These are phyloP conservation scores for Zygothrica quintamaculata DNA, from an alignment of 2,888 invertebrate genomes.

Conservation along the genomic window DNA sequence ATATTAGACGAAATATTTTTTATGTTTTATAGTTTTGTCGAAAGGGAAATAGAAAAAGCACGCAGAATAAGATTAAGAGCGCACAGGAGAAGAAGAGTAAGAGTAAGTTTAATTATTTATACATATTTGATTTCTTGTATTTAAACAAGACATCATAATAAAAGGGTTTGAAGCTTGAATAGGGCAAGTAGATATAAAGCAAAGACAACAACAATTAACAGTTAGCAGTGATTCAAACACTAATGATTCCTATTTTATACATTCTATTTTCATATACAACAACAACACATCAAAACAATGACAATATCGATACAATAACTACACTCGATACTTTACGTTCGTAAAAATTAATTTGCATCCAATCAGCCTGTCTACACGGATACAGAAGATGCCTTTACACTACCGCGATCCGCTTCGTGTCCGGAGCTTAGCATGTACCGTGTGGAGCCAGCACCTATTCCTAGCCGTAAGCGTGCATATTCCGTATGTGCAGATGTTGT, in stretches of 20 bases:
- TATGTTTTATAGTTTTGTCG: slow-evolving; percentile 75
- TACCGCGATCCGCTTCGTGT: slow-evolving; percentile 87
- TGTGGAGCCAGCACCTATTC: slow-evolving; percentile 85
- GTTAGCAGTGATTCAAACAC: too few species aligned
- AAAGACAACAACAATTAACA: not conserved
- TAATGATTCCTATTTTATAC: slow-evolving; percentile 33
- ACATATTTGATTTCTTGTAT: too few species aligned
- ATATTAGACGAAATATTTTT: slow-evolving; percentile 37
- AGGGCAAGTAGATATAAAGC: slow-evolving; percentile 1
- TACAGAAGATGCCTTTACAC: slow-evolving; percentile 82
- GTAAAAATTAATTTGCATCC: slow-evolving; percentile 9
- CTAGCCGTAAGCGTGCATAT: slow-evolving; percentile 87
- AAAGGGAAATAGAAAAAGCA: slow-evolving; percentile 69
- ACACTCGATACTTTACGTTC: slow-evolving; percentile 19
- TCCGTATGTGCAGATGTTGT: slow-evolving; percentile 87
- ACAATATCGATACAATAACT: slow-evolving; percentile 35
- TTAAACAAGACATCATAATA: not conserved
- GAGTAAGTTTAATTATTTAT: too few species aligned
- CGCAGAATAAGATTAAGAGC: slow-evolving; percentile 60
- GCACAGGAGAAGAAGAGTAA: slow-evolving; percentile 40
- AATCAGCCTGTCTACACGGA: slow-evolving; percentile 91
- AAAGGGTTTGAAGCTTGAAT: not conserved
- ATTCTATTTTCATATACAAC: slow-evolving; percentile 66
- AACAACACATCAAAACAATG: slow-evolving; percentile 35
- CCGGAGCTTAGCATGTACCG: slow-evolving; percentile 90